Conservation (phyloP, 1,140 invertebrate species). For the Cherax quadricarinatus region DNA sequence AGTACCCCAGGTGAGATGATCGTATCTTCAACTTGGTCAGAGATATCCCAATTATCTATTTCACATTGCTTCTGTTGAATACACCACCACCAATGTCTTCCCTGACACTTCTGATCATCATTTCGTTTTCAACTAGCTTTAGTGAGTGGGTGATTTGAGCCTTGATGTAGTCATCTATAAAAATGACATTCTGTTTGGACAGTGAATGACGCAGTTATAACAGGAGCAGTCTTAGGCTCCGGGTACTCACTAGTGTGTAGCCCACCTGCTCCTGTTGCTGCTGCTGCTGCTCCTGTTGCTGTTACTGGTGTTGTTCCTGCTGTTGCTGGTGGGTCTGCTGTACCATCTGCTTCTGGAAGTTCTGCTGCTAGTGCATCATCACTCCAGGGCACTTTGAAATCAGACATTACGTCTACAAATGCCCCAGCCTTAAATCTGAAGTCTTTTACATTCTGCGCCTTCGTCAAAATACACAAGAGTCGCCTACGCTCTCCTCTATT, state of each 20-base stretch:
- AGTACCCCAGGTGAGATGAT: too few species aligned
- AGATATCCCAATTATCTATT: not conserved
- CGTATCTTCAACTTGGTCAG: not conserved
- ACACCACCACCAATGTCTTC: not conserved
- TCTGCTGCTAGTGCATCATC: not conserved
- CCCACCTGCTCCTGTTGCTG: not conserved
- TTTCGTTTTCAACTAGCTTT: too few species aligned
- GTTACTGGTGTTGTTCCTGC: too few species aligned
- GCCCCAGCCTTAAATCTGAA: not conserved
- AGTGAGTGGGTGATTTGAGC: too few species aligned
- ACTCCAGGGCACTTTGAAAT: not conserved
- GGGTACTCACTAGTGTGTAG: not conserved
- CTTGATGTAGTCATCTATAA: too few species aligned
- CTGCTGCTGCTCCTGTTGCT: not conserved
- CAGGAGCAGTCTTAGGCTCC: not conserved
- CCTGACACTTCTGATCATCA: not conserved
- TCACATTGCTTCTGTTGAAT: not conserved
- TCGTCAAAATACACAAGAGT: constrained; percentile 51
- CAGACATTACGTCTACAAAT: not conserved
- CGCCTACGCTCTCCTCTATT: constrained; percentile 12
- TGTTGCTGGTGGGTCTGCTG: not conserved
- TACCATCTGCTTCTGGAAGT: not conserved
- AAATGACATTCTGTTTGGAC: not conserved
- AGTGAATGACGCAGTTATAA: not conserved
- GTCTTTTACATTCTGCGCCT: constrained; percentile 65